Evolutionary conservation across 2,888 invertebrate genomes (phyloP).

Genomic region (Sympetrum striolatum): DNA sequence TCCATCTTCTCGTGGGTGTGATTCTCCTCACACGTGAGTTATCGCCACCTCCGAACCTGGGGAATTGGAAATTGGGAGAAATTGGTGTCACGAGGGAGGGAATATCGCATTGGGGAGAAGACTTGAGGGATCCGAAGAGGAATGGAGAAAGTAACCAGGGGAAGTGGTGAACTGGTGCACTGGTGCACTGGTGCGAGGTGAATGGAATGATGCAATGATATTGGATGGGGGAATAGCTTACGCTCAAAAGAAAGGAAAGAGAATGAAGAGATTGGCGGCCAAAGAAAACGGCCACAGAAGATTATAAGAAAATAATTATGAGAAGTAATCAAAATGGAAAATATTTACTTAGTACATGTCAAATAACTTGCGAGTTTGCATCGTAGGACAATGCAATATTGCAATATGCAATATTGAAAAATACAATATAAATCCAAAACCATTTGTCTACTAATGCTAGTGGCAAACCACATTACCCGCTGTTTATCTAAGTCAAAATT

Average conservation of each 20-base stretch:
- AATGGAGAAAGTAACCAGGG: background rate
- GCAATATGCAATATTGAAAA: too few relatives aligned
- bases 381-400: too few relatives aligned
- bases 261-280: too few relatives aligned
- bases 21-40: constrained; percentile 20
- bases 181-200: background rate
- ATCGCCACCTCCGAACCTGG: constrained; percentile 16
- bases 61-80: constrained; percentile 33
- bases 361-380: too few relatives aligned
- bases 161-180: background rate
- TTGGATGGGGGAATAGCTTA: background rate
- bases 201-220: background rate
- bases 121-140: background rate
- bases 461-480: too few relatives aligned
- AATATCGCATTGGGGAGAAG: background rate
- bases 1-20: background rate
- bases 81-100: background rate
- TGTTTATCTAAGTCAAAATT: too few relatives aligned
- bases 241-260: background rate
- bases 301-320: background rate
- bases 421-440: too few relatives aligned
- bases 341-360: too few relatives aligned
- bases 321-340: too few relatives aligned
- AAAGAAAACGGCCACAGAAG: background rate
- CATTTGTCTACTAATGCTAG: too few relatives aligned